A percentile compares a stretch with the other conserved stretches of the same genome.
Evolutionary conservation across 2,888 invertebrate species (phyloP).

Genomic region (Ectemnius cavifrons): DNA sequence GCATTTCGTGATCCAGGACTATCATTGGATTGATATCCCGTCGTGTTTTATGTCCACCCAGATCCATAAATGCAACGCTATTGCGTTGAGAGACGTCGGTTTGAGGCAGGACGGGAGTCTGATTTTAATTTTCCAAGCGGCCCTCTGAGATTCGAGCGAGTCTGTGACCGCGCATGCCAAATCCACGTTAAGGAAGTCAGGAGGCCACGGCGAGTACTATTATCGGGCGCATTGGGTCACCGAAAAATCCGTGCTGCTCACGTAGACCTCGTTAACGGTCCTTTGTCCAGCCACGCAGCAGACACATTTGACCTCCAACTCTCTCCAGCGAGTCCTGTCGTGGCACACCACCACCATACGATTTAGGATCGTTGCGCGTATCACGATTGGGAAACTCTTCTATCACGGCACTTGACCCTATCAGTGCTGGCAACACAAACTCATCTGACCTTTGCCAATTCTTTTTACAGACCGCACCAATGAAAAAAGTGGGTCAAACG

Average conservation of each 20-base stretch:
- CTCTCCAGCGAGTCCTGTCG: not conserved
- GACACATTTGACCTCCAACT: constrained; percentile 9
- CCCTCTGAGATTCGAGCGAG: constrained; percentile 37
- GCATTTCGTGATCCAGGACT: too few species aligned
- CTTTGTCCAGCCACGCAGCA: constrained; percentile 28
- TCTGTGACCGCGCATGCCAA: constrained; percentile 56
- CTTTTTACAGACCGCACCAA: too few species aligned
- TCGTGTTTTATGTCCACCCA: too few species aligned
- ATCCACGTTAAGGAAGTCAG: constrained; percentile 62
- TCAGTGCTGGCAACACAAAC: too few species aligned
- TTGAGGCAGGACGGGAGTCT: too few species aligned
- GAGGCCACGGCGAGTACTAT: constrained; percentile 60
- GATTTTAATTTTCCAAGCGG: constrained; percentile 20
- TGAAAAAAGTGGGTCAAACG: too few species aligned
- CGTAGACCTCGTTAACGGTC: constrained; percentile 66
- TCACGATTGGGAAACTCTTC: not conserved
- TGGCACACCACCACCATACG: not conserved
- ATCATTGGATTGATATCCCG: too few species aligned
- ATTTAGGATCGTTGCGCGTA: not conserved
- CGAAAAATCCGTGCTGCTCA: constrained; percentile 57
- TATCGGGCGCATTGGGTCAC: constrained; percentile 74
- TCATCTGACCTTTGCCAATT: too few species aligned
- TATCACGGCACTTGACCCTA: too few species aligned
- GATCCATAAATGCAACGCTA: too few species aligned
- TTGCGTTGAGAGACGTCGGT: too few species aligned